Conservation (phyloP, 2,888 invertebrate species). For the Nomada fabriciana region DNA sequence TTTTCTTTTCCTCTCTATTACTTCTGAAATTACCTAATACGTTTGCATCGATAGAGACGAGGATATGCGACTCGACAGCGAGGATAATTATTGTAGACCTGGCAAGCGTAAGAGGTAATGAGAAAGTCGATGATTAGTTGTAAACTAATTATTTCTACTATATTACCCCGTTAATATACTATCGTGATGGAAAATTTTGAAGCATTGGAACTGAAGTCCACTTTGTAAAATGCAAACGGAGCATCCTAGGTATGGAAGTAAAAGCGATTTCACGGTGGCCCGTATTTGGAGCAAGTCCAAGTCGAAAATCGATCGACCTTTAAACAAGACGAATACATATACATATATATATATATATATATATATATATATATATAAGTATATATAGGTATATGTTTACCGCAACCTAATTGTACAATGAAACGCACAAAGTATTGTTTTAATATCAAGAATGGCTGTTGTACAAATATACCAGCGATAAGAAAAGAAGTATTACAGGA, state of each 20-base stretch:
- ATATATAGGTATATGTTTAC: neutral
- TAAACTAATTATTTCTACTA: neutral
- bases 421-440: constrained; percentile 15
- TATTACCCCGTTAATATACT: no score
- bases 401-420: constrained; percentile 6
- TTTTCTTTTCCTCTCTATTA: no score
- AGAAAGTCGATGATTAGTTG: constrained; percentile 12
- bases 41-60: neutral
- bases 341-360: neutral
- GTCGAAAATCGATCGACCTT: constrained; percentile 68
- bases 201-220: constrained; percentile 10
- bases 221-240: constrained; percentile 46
- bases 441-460: constrained; percentile 5
- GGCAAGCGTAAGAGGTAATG: neutral
- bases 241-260: constrained; percentile 44
- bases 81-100: neutral
- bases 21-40: neutral
- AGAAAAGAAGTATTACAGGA: neutral
- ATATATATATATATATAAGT: neutral
- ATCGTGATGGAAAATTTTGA: neutral
- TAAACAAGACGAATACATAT: constrained; percentile 46
- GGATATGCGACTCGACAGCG: neutral
- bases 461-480: constrained; percentile 8
- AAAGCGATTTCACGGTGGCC: constrained; percentile 58
- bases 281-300: constrained; percentile 66